Percentiles rank a stretch among this genome's conserved stretches.
Conservation (phyloP, 2,113 vertebrate genomes). For the Edolisoma coerulescens region DNA sequence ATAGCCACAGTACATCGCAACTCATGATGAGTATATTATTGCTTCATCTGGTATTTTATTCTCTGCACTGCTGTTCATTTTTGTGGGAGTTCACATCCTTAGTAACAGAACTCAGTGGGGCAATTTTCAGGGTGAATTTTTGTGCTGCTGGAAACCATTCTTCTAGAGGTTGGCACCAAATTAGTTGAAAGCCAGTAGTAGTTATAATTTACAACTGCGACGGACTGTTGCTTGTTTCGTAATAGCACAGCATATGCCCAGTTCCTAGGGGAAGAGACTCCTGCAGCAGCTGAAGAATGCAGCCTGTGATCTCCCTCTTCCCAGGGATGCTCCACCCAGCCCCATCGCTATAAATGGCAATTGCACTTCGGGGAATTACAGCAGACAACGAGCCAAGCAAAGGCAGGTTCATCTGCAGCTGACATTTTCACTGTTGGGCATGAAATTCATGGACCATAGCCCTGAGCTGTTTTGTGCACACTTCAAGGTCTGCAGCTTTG, state of each 20-base stretch:
- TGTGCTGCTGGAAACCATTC: neutral
- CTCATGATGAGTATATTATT: neutral
- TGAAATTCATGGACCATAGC: neutral
- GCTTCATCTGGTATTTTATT: neutral
- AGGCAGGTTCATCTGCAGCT: slow-evolving; percentile 6
- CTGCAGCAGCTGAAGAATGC: slow-evolving; percentile 28
- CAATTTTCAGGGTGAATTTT: neutral
- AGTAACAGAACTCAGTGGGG: neutral
- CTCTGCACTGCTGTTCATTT: neutral
- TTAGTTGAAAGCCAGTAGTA: neutral
- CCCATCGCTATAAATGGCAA: neutral
- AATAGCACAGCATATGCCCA: neutral
- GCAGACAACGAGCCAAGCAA: neutral
- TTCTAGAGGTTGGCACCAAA: neutral
- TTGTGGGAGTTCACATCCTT: neutral
- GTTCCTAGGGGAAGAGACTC: neutral
- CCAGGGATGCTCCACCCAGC: slow-evolving; percentile 26
- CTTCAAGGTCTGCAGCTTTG: neutral
- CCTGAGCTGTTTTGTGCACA: neutral
- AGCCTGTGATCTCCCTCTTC: slow-evolving; percentile 28
- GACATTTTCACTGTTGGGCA: neutral
- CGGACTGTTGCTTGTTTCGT: neutral
- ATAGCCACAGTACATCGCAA: neutral
- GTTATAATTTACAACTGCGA: neutral
- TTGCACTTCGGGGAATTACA: slow-evolving; percentile 2